Conservation (phyloP, 2,888 invertebrate species). For the Harpalus rufipes region DNA sequence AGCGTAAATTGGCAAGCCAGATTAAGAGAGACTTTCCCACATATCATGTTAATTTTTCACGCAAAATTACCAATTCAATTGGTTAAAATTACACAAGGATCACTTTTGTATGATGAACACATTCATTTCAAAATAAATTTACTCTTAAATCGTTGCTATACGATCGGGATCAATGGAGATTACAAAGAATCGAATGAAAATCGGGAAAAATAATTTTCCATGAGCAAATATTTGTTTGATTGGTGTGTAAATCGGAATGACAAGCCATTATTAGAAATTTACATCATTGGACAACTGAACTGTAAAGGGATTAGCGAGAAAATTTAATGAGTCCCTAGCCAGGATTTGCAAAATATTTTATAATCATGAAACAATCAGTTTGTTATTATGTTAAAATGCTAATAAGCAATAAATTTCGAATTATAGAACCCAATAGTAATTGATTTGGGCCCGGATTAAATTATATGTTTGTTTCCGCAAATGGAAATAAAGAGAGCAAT, state of each 20-base stretch:
- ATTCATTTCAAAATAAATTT: not conserved
- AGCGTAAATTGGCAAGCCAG: too few relatives aligned
- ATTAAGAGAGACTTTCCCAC: too few relatives aligned
- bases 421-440: slow-evolving; percentile 8
- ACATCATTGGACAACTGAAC: not conserved
- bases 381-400: slow-evolving; percentile 10
- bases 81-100: too few relatives aligned
- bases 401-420: slow-evolving; percentile 32
- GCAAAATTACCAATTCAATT: too few relatives aligned
- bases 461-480: not conserved
- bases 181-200: not conserved
- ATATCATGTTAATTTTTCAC: too few relatives aligned
- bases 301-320: slow-evolving; percentile 19
- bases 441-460: slow-evolving; percentile 2
- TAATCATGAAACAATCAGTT: slow-evolving; percentile 18
- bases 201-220: not conserved
- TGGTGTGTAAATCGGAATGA: slow-evolving; percentile 30
- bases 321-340: slow-evolving; percentile 3
- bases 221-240: slow-evolving; percentile 18
- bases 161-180: not conserved
- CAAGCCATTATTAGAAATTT: slow-evolving; percentile 34
- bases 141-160: not conserved
- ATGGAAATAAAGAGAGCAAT: not conserved
- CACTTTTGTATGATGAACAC: too few relatives aligned
- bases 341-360: not conserved